Evolutionary conservation across 2,797 vertebrate species (phyloP), one percentile per base, ranked within the genome.

Genomic region (Synanceia verrucosa): DNA sequence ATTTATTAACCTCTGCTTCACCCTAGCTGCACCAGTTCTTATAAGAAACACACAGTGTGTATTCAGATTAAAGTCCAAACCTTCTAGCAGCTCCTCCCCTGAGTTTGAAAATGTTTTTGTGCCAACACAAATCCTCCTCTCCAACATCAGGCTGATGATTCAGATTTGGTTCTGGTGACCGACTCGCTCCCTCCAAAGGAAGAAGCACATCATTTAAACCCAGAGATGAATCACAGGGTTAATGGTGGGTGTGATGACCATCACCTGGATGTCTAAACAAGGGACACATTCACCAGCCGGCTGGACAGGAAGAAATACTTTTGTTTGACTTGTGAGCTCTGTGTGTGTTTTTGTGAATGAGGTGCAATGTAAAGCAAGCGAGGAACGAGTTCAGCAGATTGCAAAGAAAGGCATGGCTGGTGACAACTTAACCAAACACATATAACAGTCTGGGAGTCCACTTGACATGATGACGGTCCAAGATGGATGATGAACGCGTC

Each of bases 201-300:
- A 13, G 53, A 60, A 60, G 21, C 44, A 28, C 31, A 65, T 60
- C 47, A 19, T 66, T 52, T 24, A 21, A 16, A 57, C 70, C 50
- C 74, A 79, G 66, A 78, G 79, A 76, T 87, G 79, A 71, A 29
- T 82, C 76, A 57, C 29, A 9, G 51, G 83, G 89, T 89, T 84
- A 89, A 78, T 53, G 65, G 68, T 36, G n/a, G 34, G 58, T 67
- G 65, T 74, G 80, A 81, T 56, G 82, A 57, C 62, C 75, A 73
- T 71, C 87, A 89, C 85, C 86, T 90, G 86, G 74, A 83, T 66
- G 68, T 77, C 57, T 34, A 19, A 64, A 41, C 33, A 48, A 79
- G 55, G 23, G 61, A 65, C 21, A 50, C 31, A 51, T 81, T 73
- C 63, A 75, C 78, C 67, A 48, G 26, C n/a, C n/a, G 11, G 41